Conservation (phyloP, 2,797 vertebrate species). For the Poecile montanus region DNA sequence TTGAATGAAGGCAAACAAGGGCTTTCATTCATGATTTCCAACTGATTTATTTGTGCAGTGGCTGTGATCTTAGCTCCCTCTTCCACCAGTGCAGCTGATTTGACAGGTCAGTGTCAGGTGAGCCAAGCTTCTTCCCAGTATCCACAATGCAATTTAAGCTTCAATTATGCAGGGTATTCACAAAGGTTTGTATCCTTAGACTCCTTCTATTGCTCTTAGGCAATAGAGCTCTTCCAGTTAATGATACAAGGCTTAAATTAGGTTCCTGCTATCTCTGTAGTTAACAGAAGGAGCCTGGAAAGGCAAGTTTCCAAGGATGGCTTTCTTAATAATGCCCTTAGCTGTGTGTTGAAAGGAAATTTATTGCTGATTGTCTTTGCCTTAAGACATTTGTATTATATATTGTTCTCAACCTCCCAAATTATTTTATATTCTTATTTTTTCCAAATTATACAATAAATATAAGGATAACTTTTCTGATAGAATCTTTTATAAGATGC, state of each 20-base stretch:
- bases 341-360: not conserved
- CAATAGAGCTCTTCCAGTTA: not conserved
- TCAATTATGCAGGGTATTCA: not conserved
- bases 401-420: not conserved
- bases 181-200: not conserved
- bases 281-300: not conserved
- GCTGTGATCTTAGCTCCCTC: not conserved
- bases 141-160: not conserved
- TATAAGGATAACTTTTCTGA: constrained; percentile 63
- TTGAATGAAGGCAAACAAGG: not conserved
- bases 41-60: not conserved
- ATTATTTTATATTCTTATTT: constrained; percentile 29
- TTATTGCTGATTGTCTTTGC: not conserved
- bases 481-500: constrained; percentile 72
- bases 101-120: not conserved
- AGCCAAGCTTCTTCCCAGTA: not conserved
- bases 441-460: constrained; percentile 71
- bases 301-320: not conserved
- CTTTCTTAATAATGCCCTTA: not conserved
- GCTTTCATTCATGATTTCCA: not conserved
- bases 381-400: not conserved
- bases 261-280: not conserved
- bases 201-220: not conserved
- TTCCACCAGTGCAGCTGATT: not conserved
- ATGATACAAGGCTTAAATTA: not conserved